Base-by-base conservation (phyloP, 2,888 invertebrate genomes). In the Tortricodes alternella region DNA sequence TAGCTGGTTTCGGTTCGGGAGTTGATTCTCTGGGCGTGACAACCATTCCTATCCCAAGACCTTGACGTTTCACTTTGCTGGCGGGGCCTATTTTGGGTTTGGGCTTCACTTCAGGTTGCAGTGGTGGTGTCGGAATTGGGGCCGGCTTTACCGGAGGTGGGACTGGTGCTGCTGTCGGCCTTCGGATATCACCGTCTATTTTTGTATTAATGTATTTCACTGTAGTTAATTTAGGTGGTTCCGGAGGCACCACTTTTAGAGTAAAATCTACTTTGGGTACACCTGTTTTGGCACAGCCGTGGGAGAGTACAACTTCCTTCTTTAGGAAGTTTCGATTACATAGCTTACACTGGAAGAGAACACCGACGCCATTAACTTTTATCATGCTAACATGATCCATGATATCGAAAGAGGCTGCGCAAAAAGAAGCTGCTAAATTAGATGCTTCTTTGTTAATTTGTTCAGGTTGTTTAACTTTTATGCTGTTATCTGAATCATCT, bases 251-350 rank as follows among this genome's bases (percentile, higher is more conserved):
- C 19, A 70, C 53, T 18, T 64, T 70, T 60, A 78, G 80, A 16
- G 70, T 68, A 32, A 74, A 64, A 58, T 81, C 77, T 39, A 73
- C 49, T 70, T 86, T 89, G 13, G 80, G 76, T 9, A 71, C 68
- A 53, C 83, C 83, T 63, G 75, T 84, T 74, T 85, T 89, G 21
- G 90, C 84, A 70, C 91, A 91, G 34, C 76, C 83, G 59, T 91
- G 91, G 57, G 76, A 71, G 66, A 79, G 63, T 1, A 90, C 83
- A 2, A 85, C 81, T 46, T 88, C 83, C 65, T 84, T 84, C 58
- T 83, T 87, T 3, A 90, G 66, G 61, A 91, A 89, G 60, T 91
- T 89, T 62, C 88, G 80, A 59, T 86, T 87, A 59, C 91, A 91
- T 15, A 89, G 64, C 64, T 83, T 85, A 69, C 91, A 91, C 61